These are phyloP conservation scores for Ditula angustiorana DNA, from an alignment of 2,888 invertebrate genomes.

Conservation along the genomic window DNA sequence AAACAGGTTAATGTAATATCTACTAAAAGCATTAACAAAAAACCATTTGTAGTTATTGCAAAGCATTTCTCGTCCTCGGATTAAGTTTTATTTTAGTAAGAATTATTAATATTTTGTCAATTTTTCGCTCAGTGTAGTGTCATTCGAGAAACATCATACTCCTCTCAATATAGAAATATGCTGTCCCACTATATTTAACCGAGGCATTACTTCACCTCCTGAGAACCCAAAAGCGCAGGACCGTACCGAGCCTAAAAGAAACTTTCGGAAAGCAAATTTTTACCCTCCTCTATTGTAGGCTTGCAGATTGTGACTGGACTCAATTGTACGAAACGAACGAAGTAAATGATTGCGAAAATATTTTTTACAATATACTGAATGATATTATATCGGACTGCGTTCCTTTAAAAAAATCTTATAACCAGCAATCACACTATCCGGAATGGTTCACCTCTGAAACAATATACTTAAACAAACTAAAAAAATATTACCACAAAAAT, in stretches of 20 bases:
- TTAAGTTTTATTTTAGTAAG: no score
- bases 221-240: no score
- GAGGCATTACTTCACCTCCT: neutral
- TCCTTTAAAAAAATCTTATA: neutral
- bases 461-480: neutral
- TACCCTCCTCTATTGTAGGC: neutral
- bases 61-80: no score
- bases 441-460: slow-evolving; percentile 2
- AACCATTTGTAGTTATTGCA: no score
- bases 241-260: neutral
- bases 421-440: neutral
- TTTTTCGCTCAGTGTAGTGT: no score
- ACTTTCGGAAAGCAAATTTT: slow-evolving; percentile 3
- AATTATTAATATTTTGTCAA: no score
- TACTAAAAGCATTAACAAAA: no score
- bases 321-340: neutral
- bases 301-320: neutral
- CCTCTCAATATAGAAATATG: slow-evolving; percentile 1
- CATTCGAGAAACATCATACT: neutral
- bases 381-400: neutral
- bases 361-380: neutral
- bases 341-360: neutral
- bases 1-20: no score
- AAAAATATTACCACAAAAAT: slow-evolving; percentile 9
- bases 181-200: neutral